Percentiles rank a stretch among this genome's conserved stretches.
Evolutionary conservation across 2,113 vertebrate genomes (phyloP).

Genomic region (Myrmecobius fasciatus): DNA sequence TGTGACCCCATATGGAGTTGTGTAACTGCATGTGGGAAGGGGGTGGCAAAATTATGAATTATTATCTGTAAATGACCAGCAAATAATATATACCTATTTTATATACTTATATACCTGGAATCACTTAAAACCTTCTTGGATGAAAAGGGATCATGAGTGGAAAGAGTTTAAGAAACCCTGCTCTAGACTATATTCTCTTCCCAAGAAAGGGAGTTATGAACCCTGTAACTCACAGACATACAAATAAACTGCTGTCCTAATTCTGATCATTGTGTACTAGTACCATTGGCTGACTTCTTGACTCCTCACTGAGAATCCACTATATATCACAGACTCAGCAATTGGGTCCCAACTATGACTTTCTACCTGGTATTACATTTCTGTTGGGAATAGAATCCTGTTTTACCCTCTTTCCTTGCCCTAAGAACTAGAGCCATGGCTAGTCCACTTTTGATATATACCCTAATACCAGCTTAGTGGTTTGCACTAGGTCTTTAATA

Average conservation of each 20-base stretch:
- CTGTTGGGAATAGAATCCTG: not conserved
- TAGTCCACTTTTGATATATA: not conserved
- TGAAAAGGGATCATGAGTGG: too few relatives aligned
- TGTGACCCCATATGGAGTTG: too few relatives aligned
- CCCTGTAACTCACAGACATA: not conserved
- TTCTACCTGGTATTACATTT: not conserved
- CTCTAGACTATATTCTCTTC: not conserved
- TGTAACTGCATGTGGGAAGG: too few relatives aligned
- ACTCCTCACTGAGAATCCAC: not conserved
- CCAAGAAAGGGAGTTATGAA: not conserved
- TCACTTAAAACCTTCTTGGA: too few relatives aligned
- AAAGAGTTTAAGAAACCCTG: too few relatives aligned
- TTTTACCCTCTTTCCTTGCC: not conserved
- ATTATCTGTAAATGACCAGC: too few relatives aligned
- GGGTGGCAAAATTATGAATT: too few relatives aligned
- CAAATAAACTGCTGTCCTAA: not conserved
- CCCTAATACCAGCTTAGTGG: not conserved
- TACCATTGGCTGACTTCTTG: not conserved
- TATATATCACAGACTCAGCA: not conserved
- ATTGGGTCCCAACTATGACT: not conserved
- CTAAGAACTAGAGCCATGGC: not conserved
- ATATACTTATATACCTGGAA: too few relatives aligned
- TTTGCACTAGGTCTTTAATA: not conserved
- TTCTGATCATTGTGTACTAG: not conserved
- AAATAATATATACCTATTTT: too few relatives aligned